A percentile compares a stretch with the other conserved stretches of the same genome.
Conservation (phyloP, 2,888 invertebrate genomes). For the Calliopum simillimum region DNA sequence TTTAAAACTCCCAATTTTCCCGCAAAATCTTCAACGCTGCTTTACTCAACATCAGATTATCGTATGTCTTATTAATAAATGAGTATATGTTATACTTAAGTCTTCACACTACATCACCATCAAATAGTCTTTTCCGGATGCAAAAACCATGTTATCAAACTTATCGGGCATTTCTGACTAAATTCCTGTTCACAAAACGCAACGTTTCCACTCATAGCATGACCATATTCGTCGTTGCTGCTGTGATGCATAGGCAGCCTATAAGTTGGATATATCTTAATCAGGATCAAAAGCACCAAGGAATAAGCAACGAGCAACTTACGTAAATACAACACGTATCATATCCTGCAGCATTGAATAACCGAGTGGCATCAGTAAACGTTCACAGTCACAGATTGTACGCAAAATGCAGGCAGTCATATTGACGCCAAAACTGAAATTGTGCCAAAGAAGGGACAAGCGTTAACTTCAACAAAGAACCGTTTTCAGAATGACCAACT, state of each 20-base stretch:
- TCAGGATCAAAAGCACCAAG: no score
- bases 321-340: conserved; percentile 75
- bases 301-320: conserved; percentile 47
- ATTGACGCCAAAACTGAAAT: conserved; percentile 57
- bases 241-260: no score
- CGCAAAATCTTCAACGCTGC: no score
- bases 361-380: conserved; percentile 72
- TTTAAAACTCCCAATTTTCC: no score
- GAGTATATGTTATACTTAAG: no score
- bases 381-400: conserved; percentile 76
- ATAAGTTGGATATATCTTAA: no score
- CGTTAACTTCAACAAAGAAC: no score
- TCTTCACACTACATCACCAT: no score
- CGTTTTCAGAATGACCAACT: no score
- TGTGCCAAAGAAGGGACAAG: no score
- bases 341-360: conserved; percentile 77
- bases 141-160: conserved; percentile 58
- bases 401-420: conserved; percentile 71
- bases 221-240: conserved; percentile 59
- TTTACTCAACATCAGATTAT: no score
- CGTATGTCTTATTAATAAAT: no score
- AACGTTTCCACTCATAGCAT: conserved; percentile 51
- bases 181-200: conserved; percentile 53
- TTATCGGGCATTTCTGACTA: conserved; percentile 53
- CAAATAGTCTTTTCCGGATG: conserved; percentile 25